Evolutionary conservation across 2,888 invertebrate genomes (phyloP).

Genomic region (Metallyticus violacea): DNA sequence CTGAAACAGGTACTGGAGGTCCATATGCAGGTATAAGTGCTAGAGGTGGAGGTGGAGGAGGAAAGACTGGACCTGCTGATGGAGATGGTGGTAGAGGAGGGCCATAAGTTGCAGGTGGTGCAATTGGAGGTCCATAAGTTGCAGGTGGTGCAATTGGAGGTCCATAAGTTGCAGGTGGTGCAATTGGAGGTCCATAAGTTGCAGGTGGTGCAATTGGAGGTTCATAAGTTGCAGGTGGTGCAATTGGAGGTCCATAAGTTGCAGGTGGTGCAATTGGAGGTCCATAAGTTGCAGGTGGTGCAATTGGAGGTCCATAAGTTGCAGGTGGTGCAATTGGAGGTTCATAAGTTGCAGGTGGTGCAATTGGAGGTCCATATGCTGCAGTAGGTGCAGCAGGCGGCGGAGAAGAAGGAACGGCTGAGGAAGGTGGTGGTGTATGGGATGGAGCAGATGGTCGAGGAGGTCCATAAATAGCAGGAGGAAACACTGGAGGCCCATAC

Average conservation of each 20-base stretch:
- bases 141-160: no score
- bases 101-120: background rate
- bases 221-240: no score
- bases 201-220: no score
- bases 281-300: background rate
- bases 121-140: no score
- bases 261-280: no score
- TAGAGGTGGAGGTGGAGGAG: background rate
- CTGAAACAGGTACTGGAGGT: background rate
- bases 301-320: background rate
- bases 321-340: background rate
- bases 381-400: background rate
- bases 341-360: background rate
- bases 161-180: background rate
- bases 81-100: background rate
- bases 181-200: no score
- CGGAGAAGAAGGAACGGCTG: background rate
- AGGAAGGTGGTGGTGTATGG: background rate
- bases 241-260: no score
- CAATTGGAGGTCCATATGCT: background rate
- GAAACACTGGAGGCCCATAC: background rate
- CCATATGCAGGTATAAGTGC: background rate
- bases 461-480: background rate
- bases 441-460: background rate
- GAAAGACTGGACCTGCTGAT: background rate